Evolutionary conservation across 2,888 invertebrate genomes (phyloP).

Genomic region (Caenorhabditis uteleia): DNA sequence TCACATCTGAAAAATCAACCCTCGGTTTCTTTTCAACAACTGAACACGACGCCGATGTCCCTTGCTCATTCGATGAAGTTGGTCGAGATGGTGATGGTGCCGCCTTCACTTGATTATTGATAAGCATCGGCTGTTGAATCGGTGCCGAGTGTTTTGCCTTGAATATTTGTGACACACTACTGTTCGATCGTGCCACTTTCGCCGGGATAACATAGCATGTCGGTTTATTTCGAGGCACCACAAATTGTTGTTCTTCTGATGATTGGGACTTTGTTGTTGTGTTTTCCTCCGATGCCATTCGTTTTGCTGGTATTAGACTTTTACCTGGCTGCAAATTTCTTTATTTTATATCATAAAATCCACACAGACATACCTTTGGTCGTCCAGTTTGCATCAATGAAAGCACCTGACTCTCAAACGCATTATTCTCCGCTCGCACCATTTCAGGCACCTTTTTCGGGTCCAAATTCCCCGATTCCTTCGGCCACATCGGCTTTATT

Average conservation of each 20-base stretch:
- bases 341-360: too few species aligned
- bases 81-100: background rate
- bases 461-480: conserved; percentile 1
- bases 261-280: too few species aligned
- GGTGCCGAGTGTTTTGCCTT: background rate
- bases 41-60: background rate
- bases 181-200: background rate
- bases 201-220: too few species aligned
- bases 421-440: conserved; percentile 19
- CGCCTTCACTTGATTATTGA: too few species aligned
- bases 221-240: too few species aligned
- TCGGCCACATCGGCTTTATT: background rate
- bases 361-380: too few species aligned
- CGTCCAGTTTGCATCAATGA: background rate
- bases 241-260: too few species aligned
- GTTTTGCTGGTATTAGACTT: too few species aligned
- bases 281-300: too few species aligned
- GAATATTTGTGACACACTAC: background rate
- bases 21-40: background rate
- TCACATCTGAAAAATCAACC: conserved; percentile 1
- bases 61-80: background rate
- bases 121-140: background rate
- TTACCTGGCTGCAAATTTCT: too few species aligned
- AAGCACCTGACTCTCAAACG: conserved; percentile 18
- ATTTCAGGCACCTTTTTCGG: conserved; percentile 9